These are phyloP conservation scores for Nebria salina DNA, from an alignment of 2,888 invertebrate species.

Conservation along the genomic window DNA sequence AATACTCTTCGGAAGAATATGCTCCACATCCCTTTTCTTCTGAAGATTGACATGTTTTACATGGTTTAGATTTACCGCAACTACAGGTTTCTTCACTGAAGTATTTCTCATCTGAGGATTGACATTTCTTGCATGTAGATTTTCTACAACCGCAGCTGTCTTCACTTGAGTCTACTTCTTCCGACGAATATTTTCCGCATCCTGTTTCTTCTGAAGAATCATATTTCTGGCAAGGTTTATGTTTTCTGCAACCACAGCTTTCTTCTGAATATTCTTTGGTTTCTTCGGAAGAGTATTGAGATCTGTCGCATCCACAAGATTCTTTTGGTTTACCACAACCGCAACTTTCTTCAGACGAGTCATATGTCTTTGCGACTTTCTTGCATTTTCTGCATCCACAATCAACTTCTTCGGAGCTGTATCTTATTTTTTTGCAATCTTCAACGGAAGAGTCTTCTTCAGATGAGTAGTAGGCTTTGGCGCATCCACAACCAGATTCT, in stretches of 20 bases:
- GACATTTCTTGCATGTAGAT: slow-evolving; percentile 7
- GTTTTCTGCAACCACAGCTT: not conserved
- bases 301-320: not conserved
- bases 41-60: slow-evolving; percentile 9
- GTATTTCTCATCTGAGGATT: not conserved
- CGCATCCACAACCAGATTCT: not conserved
- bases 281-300: slow-evolving; percentile 18
- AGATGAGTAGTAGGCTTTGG: slow-evolving; percentile 8
- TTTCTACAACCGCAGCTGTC: slow-evolving; percentile 25
- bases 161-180: not conserved
- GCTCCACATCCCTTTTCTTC: not conserved
- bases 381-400: not conserved
- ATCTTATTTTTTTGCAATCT: slow-evolving; percentile 8
- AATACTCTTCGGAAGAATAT: not conserved
- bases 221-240: not conserved
- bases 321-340: slow-evolving; percentile 10
- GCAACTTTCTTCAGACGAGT: slow-evolving; percentile 4
- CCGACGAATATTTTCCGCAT: not conserved
- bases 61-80: not conserved
- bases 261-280: not conserved
- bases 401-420: slow-evolving; percentile 3
- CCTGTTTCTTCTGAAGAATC: slow-evolving; percentile 13
- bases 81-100: not conserved
- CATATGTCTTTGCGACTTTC: not conserved
- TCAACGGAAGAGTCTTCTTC: slow-evolving; percentile 6